phyloP scores from a whole-genome alignment of 2,888 invertebrate species.

The Palloptera scutellata region DNA sequence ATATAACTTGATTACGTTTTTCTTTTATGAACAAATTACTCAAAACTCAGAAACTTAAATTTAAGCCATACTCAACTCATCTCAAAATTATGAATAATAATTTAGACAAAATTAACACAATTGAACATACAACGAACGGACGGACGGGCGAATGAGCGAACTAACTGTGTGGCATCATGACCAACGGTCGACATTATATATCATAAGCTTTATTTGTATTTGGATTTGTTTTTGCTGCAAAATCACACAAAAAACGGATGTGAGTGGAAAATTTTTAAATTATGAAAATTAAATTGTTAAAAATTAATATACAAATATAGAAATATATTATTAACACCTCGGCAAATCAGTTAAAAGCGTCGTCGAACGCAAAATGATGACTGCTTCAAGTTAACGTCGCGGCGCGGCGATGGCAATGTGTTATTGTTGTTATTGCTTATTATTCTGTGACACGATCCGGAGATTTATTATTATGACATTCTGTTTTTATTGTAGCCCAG shows the following conservation, averaged over 20 bases:
- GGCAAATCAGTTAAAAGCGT: slow-evolving; percentile 8
- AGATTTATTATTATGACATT: background rate
- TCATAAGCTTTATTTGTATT: background rate
- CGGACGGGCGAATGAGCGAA: too few relatives aligned
- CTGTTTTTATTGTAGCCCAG: background rate
- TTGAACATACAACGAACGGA: background rate
- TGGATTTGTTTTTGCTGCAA: background rate
- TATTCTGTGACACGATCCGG: background rate
- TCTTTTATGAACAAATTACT: too few relatives aligned
- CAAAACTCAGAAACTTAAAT: too few relatives aligned
- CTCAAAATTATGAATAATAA: too few relatives aligned
- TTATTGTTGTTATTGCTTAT: too few relatives aligned
- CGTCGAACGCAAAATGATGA: too few relatives aligned
- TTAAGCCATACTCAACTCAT: too few relatives aligned
- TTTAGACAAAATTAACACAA: slow-evolving; percentile 9
- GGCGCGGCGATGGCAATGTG: too few relatives aligned
- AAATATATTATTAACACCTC: slow-evolving; percentile 46
- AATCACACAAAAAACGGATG: background rate
- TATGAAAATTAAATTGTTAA: slow-evolving; percentile 26
- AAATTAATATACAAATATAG: slow-evolving; percentile 38
- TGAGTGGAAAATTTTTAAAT: slow-evolving; percentile 31
- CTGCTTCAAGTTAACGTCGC: too few relatives aligned
- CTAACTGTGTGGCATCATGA: background rate
- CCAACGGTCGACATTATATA: background rate
- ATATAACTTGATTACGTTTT: too few relatives aligned